Percentiles rank a stretch among this genome's conserved stretches.
Conservation (phyloP, 2,113 vertebrate species). For the Brachirus orientalis region DNA sequence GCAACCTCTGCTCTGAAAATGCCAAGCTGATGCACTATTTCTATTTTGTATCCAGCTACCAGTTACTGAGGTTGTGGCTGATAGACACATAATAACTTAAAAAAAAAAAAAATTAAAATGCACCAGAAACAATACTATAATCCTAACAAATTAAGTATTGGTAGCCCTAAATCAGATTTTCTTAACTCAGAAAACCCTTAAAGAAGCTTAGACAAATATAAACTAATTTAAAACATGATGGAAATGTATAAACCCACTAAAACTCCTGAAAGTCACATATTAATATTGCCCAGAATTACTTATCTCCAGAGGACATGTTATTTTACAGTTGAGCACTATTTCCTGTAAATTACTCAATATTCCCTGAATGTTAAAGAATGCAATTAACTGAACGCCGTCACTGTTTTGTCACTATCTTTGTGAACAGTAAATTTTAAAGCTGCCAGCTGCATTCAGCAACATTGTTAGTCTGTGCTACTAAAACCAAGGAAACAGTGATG, state of each 20-base stretch:
- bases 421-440: conserved; percentile 50
- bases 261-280: background rate
- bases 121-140: background rate
- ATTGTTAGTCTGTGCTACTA: conserved; percentile 54
- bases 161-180: background rate
- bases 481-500: conserved; percentile 55
- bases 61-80: background rate
- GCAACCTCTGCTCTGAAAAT: conserved; percentile 11
- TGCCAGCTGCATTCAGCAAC: conserved; percentile 55
- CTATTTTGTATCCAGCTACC: background rate
- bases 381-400: conserved; percentile 31
- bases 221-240: background rate
- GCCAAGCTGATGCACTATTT: background rate
- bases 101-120: background rate
- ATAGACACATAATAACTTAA: background rate
- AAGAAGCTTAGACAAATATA: background rate
- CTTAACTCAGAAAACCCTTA: conserved; percentile 5
- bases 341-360: conserved; percentile 17
- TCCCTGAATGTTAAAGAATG: conserved; percentile 57
- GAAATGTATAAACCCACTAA: background rate
- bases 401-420: conserved; percentile 13
- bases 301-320: conserved; percentile 8
- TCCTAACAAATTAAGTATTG: conserved; percentile 6
- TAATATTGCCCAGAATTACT: background rate
- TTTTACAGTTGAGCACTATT: conserved; percentile 5